Conservation (phyloP, 2,797 vertebrate species). For the Falco berigora region DNA sequence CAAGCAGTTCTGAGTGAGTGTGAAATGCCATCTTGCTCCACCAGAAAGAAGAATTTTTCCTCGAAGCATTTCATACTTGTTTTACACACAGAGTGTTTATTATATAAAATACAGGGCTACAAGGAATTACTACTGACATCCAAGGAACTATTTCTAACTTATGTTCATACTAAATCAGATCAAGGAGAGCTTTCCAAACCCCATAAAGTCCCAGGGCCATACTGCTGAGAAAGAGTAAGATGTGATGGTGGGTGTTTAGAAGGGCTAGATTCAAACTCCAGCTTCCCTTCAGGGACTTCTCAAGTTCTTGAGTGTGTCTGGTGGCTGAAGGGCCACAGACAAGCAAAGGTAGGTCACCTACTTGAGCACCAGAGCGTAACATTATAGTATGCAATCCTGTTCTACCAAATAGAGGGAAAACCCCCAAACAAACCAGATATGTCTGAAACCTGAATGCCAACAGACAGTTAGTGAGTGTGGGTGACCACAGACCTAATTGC, state of each 20-base stretch:
- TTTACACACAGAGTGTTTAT: neutral
- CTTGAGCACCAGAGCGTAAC: neutral
- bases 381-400: neutral
- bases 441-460: neutral
- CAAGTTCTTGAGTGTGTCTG: neutral
- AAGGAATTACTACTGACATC: neutral
- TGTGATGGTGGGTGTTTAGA: neutral
- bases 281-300: neutral
- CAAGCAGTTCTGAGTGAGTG: neutral
- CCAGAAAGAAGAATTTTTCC: neutral
- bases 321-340: neutral
- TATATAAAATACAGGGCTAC: neutral
- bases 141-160: neutral
- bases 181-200: neutral
- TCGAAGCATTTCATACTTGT: neutral
- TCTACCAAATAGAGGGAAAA: neutral
- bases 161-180: neutral
- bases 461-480: fast-evolving
- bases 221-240: neutral
- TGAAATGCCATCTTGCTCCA: neutral
- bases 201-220: neutral
- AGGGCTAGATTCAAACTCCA: neutral
- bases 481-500: neutral
- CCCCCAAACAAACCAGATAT: neutral
- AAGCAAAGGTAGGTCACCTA: neutral